Evolutionary conservation across 1,140 invertebrate genomes (phyloP).

Genomic region (Hermetia illucens): DNA sequence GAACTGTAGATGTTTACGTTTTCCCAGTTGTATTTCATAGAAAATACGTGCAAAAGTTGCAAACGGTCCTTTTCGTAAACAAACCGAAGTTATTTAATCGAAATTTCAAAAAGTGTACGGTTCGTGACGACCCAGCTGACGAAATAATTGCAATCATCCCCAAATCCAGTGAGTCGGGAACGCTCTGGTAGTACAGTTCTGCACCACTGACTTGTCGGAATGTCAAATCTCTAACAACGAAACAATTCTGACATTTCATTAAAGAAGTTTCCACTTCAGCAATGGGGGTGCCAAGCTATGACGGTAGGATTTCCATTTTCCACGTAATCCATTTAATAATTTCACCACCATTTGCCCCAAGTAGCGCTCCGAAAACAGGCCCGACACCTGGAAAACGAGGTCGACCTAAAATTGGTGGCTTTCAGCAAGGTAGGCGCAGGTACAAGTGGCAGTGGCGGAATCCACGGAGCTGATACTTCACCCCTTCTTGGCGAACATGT

Average conservation of each 20-base stretch:
- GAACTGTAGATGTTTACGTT: too few species aligned
- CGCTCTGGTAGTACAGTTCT: too few species aligned
- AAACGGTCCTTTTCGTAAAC: too few species aligned
- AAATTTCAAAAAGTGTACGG: too few species aligned
- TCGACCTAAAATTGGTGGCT: conserved; percentile 87
- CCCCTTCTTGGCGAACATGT: conserved; percentile 79
- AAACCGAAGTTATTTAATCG: too few species aligned
- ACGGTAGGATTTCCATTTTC: conserved; percentile 12
- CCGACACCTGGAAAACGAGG: conserved; percentile 87
- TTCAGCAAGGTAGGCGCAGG: conserved; percentile 88
- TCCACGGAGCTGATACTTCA: conserved; percentile 45
- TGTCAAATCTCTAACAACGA: too few species aligned
- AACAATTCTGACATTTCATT: conserved; percentile 3
- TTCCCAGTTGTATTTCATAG: too few species aligned
- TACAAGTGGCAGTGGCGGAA: conserved; percentile 31
- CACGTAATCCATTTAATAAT: background rate
- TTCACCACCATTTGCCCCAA: conserved; percentile 12
- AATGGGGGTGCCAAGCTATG: conserved; percentile 25
- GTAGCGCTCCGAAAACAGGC: conserved; percentile 87
- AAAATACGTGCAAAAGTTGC: too few species aligned
- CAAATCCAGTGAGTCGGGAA: too few species aligned
- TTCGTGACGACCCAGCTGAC: too few species aligned
- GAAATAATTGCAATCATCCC: too few species aligned
- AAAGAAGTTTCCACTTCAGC: conserved; percentile 2
- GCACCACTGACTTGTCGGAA: too few species aligned